Conservation (phyloP, 2,797 vertebrate species). For the Sphenopsis melanotis region DNA sequence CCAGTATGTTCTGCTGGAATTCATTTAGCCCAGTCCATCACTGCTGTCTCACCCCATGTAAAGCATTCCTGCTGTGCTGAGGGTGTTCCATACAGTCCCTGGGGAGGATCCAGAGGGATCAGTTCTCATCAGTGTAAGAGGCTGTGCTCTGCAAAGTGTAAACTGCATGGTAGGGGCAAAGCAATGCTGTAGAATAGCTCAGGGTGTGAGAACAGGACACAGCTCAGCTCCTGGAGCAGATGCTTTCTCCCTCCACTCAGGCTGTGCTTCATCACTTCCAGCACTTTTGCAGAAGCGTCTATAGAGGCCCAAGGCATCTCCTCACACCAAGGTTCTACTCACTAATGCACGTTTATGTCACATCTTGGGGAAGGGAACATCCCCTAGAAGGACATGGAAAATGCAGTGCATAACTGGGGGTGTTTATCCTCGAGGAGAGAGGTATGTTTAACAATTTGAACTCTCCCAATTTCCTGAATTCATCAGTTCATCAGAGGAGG, state of each 20-base stretch:
- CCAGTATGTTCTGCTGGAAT: background rate
- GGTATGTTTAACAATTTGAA: background rate
- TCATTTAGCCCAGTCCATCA: background rate
- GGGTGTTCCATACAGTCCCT: rapidly evolving
- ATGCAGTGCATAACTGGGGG: background rate
- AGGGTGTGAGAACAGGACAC: background rate
- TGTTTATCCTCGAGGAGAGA: background rate
- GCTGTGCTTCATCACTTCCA: background rate
- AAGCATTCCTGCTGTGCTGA: background rate
- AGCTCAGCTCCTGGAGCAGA: background rate
- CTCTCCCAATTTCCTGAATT: background rate
- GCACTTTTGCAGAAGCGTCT: background rate
- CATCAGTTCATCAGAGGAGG: background rate
- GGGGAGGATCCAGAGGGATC: background rate
- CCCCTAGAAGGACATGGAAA: background rate
- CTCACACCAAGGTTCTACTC: background rate
- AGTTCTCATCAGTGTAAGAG: background rate
- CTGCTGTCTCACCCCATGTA: background rate
- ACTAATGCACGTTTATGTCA: background rate
- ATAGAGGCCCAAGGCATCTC: background rate
- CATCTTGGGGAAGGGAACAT: background rate
- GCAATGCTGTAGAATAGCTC: background rate
- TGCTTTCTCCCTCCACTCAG: background rate
- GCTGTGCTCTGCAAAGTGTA: background rate
- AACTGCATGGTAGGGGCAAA: background rate